Conservation (phyloP, 2,113 vertebrate species). For the Alethe diademata region DNA sequence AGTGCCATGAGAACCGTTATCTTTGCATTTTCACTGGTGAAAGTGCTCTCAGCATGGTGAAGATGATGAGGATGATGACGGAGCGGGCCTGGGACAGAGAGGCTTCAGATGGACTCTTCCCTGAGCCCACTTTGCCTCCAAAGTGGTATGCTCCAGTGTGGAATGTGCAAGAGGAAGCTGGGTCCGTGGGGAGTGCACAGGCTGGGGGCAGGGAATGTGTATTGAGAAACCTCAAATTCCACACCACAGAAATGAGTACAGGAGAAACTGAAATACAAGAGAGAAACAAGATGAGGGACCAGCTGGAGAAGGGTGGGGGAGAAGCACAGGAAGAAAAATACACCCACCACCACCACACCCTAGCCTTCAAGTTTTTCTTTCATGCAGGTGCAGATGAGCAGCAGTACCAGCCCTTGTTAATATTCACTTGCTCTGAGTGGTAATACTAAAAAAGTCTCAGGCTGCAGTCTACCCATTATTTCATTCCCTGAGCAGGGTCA, state of each 20-base stretch:
- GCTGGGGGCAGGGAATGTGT: constrained; percentile 46
- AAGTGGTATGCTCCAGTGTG: constrained; percentile 47
- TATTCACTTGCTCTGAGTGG: neutral
- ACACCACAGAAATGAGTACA: constrained; percentile 29
- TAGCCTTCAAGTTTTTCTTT: neutral
- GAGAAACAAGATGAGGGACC: constrained; percentile 29
- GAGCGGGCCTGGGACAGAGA: constrained; percentile 11
- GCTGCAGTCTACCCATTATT: constrained; percentile 1
- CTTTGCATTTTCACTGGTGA: constrained; percentile 70
- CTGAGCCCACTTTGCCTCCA: constrained; percentile 48
- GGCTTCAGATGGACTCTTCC: constrained; percentile 68
- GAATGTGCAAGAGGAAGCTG: constrained; percentile 74
- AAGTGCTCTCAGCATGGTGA: constrained; percentile 5
- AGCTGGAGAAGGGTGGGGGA: neutral
- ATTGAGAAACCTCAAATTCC: constrained; percentile 66
- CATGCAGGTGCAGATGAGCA: constrained; percentile 44
- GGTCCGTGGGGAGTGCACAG: constrained; percentile 24
- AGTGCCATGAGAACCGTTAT: constrained; percentile 78
- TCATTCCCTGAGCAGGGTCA: constrained; percentile 14
- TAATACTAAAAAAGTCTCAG: neutral
- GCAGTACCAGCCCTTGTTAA: constrained; percentile 1
- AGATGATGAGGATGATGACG: neutral
- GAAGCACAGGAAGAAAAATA: neutral
- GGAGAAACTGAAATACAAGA: constrained; percentile 60
- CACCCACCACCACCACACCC: constrained; percentile 8